Percentiles rank a stretch among this genome's conserved stretches.
Conservation (phyloP, 1,140 invertebrate genomes). For the Bombus turneri region DNA sequence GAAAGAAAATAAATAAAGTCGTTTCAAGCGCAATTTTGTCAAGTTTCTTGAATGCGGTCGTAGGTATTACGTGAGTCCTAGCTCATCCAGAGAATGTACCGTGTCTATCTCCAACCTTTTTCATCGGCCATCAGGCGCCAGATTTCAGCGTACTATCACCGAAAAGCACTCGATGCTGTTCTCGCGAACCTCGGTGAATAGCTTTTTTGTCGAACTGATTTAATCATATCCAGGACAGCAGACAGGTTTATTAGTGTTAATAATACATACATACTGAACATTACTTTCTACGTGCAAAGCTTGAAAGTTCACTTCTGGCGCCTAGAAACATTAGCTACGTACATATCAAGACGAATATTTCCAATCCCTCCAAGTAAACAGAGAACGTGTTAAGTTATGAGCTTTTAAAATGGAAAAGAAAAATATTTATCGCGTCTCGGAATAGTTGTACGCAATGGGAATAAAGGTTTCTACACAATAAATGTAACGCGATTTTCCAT, state of each 20-base stretch:
- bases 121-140: slow-evolving; percentile 15
- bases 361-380: neutral
- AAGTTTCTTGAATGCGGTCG: slow-evolving; percentile 44
- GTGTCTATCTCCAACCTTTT: slow-evolving; percentile 39
- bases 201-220: neutral
- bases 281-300: neutral
- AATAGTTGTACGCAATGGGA: slow-evolving; percentile 66
- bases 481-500: too few relatives aligned
- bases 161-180: neutral
- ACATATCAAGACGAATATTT: neutral
- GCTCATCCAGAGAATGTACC: slow-evolving; percentile 67
- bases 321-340: neutral
- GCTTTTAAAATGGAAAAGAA: neutral
- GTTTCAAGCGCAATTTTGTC: neutral
- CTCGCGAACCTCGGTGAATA: too few relatives aligned
- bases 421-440: neutral
- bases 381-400: neutral
- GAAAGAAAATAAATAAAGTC: neutral
- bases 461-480: too few relatives aligned
- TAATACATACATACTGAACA: neutral
- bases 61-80: slow-evolving; percentile 67
- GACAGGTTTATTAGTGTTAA: neutral
- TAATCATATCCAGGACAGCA: slow-evolving; percentile 13
- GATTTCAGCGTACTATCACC: too few relatives aligned
- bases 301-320: neutral